Conservation (phyloP, 1,140 invertebrate species). For the Drosophila ambigua region DNA sequence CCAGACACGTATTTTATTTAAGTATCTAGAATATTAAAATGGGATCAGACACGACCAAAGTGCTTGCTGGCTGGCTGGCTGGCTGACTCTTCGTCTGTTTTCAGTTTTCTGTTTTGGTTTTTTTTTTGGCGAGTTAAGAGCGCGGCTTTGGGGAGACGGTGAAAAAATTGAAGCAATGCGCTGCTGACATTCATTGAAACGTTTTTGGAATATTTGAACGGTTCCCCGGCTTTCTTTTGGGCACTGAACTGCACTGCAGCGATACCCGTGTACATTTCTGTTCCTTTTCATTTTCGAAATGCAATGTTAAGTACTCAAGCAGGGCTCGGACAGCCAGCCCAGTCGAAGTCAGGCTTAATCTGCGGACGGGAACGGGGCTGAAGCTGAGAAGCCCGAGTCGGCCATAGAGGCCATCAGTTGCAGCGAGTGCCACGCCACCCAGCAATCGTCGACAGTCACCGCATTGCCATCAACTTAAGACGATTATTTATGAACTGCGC, state of each 20-base stretch:
- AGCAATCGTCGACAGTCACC: constrained; percentile 59
- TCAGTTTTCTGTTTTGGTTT: constrained; percentile 1
- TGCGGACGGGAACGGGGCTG: constrained; percentile 28
- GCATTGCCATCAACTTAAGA: constrained; percentile 79
- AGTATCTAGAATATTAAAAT: constrained; percentile 84
- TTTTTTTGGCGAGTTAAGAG: constrained; percentile 9
- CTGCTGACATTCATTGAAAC: constrained; percentile 80
- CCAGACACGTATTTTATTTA: constrained; percentile 83
- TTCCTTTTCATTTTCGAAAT: constrained; percentile 46
- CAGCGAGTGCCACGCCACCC: constrained; percentile 53
- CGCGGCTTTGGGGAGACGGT: constrained; percentile 9
- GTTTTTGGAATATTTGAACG: constrained; percentile 78
- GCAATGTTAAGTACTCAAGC: constrained; percentile 42
- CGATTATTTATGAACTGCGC: constrained; percentile 83
- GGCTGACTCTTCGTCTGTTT: too few species aligned
- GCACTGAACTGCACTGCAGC: constrained; percentile 33
- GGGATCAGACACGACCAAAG: constrained; percentile 78
- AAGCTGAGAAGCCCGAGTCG: constrained; percentile 29
- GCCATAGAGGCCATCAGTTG: constrained; percentile 36
- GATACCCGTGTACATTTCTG: constrained; percentile 19
- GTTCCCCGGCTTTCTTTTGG: constrained; percentile 59
- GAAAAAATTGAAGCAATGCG: constrained; percentile 78
- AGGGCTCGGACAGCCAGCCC: constrained; percentile 38
- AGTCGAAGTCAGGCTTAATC: constrained; percentile 55
- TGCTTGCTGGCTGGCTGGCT: too few species aligned